Base-by-base conservation (phyloP, 2,113 vertebrate genomes). In the Perca flavescens region DNA sequence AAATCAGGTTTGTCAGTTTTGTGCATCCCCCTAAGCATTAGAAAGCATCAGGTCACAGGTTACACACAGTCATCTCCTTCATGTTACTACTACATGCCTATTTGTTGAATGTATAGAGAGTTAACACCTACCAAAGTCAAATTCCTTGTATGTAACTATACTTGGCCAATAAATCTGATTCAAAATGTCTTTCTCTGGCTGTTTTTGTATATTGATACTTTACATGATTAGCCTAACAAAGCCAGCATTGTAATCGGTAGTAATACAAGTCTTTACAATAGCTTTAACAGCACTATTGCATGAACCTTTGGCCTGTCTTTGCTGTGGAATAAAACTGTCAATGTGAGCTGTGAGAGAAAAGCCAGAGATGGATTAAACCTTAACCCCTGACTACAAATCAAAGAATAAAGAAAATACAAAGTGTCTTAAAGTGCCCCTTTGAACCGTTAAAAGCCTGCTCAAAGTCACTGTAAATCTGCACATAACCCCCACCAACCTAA, bases 361-460 rank as follows among this genome's bases (percentile, higher is more conserved):
- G 46, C 73, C 89, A 87, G 81, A 67, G 68, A 61, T 13, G 47
- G 72, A 43, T 70, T 53, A 31, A 65, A 70, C 71, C 19, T 36
- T 17, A 72, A 69, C 40, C 50, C 58, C n/a, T 28, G 74, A 52
- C 73, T 47, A 54, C 77, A 89, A 85, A 74, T 86, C 73, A 75
- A 36, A 67, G 49, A 57, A 46, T 40, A 28, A 65, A 79, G 40
- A 65, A 69, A 70, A 43, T 5, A 19, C 14, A 22, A 28, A 46
- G 14, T 40, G 21, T 43, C 40, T 43, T 43, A 43, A 43, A 43
- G 40, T 11, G 40, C 12, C n/a, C 12, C 54, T 74, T 46, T 69
- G 28, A 64, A 53, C 60, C 19, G 34, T 36, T 34, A 63, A 80
- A 73, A 17, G 60, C 6, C 76, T 22, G 60, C 31, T 56, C 61